phyloP scores from a whole-genome alignment of 2,888 invertebrate species.

The Eupithecia subfuscata region DNA sequence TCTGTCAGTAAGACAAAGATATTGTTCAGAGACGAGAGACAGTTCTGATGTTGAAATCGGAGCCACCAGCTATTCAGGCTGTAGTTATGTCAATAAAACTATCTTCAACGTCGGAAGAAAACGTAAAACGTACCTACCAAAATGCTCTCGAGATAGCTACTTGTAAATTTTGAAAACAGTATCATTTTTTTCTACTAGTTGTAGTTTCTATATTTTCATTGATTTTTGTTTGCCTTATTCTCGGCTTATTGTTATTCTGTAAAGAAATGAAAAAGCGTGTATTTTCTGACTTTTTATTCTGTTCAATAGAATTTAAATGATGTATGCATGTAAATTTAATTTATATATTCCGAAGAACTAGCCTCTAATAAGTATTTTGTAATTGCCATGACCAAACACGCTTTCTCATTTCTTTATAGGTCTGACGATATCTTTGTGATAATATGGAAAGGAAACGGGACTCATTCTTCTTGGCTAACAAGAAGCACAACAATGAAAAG shows the following conservation, averaged over 20 bases:
- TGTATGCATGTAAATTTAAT: slow-evolving; percentile 22
- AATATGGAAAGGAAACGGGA: slow-evolving; percentile 72
- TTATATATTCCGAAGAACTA: slow-evolving; percentile 7
- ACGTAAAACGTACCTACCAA: neutral
- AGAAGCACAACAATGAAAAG: slow-evolving; percentile 51
- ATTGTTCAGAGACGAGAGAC: no score
- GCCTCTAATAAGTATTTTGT: slow-evolving; percentile 24
- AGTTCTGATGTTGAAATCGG: neutral
- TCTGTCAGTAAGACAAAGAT: no score
- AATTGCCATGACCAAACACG: slow-evolving; percentile 72
- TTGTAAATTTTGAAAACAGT: neutral
- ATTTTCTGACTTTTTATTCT: slow-evolving; percentile 33
- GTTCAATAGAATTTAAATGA: slow-evolving; percentile 15
- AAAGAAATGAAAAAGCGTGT: slow-evolving; percentile 75
- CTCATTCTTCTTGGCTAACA: slow-evolving; percentile 66
- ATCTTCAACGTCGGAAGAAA: neutral
- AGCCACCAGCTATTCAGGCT: neutral
- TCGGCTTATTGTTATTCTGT: slow-evolving; percentile 3
- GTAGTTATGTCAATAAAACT: neutral
- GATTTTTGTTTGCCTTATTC: neutral
- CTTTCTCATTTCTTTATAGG: slow-evolving; percentile 81
- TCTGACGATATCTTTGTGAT: slow-evolving; percentile 53
- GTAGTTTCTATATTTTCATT: neutral
- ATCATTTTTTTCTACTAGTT: neutral
- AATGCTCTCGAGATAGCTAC: neutral